A percentile compares a stretch with the other conserved stretches of the same genome.
Conservation (phyloP, 1,140 invertebrate genomes). For the Coptotermes formosanus region DNA sequence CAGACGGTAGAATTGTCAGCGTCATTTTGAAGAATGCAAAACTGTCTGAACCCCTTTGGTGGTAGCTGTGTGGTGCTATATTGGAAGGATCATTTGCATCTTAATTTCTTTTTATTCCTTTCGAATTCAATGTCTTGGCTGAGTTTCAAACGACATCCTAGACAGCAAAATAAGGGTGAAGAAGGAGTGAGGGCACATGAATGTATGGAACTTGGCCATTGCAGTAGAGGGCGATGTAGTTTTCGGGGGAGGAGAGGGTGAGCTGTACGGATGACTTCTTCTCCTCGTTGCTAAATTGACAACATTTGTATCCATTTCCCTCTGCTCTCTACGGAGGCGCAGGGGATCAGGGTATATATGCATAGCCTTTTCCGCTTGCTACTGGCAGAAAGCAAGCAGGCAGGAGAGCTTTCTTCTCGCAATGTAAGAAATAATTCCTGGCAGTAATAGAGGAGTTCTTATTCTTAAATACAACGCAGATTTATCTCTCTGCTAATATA, state of each 20-base stretch:
- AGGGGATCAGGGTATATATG: not conserved
- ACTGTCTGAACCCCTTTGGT: not conserved
- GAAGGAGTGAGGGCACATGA: not conserved
- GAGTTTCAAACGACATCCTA: not conserved
- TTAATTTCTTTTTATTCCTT: slow-evolving; percentile 18
- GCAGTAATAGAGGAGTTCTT: slow-evolving; percentile 1
- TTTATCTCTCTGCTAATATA: not conserved
- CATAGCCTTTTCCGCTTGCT: not conserved
- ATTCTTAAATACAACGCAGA: slow-evolving; percentile 13
- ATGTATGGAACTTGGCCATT: slow-evolving; percentile 15
- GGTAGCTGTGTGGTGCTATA: not conserved
- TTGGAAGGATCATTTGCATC: slow-evolving; percentile 10
- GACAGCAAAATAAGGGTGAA: not conserved
- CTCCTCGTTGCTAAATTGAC: slow-evolving; percentile 15
- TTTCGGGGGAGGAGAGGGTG: not conserved
- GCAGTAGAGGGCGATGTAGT: slow-evolving; percentile 13
- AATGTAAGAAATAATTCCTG: not conserved
- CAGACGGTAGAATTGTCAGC: not conserved
- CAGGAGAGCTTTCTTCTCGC: not conserved
- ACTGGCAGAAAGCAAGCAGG: not conserved
- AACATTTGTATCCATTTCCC: slow-evolving; percentile 18
- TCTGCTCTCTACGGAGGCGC: not conserved
- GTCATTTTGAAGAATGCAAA: slow-evolving; percentile 12
- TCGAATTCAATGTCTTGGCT: slow-evolving; percentile 15
- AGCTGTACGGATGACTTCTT: slow-evolving; percentile 18